A percentile compares a stretch with the other conserved stretches of the same genome.
Conservation (phyloP, 2,888 invertebrate species). For the Noctuana brunneofusca region DNA sequence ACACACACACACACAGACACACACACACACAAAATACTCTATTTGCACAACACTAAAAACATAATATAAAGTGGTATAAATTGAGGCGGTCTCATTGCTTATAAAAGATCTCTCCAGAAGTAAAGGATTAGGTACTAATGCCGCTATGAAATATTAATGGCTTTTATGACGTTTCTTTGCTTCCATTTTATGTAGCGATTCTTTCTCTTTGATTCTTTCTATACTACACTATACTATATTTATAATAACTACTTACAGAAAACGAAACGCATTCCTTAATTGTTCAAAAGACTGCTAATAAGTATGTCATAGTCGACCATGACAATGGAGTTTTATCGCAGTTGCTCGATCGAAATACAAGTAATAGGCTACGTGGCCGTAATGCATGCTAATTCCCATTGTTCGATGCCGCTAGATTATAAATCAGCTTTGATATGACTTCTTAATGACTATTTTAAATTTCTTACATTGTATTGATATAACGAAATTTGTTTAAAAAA, state of each 20-base stretch:
- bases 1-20: no score
- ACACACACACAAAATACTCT: no score
- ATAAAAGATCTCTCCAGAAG: no score
- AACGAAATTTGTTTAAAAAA: background rate
- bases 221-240: no score
- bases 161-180: no score
- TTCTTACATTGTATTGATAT: background rate
- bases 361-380: conserved; percentile 1
- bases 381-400: conserved; percentile 10
- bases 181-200: no score
- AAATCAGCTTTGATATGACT: conserved; percentile 1
- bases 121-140: no score
- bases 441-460: background rate
- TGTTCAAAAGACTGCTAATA: background rate
- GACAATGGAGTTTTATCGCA: background rate
- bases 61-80: no score
- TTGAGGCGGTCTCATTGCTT: no score
- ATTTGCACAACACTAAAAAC: no score
- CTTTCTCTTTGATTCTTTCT: no score
- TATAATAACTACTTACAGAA: background rate
- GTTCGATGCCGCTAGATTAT: background rate
- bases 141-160: no score
- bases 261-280: background rate
- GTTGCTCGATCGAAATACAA: background rate
- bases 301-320: background rate